These are phyloP conservation scores for Craseonycteris thonglongyai DNA, from an alignment of 2,113 vertebrate species.

Conservation along the genomic window DNA sequence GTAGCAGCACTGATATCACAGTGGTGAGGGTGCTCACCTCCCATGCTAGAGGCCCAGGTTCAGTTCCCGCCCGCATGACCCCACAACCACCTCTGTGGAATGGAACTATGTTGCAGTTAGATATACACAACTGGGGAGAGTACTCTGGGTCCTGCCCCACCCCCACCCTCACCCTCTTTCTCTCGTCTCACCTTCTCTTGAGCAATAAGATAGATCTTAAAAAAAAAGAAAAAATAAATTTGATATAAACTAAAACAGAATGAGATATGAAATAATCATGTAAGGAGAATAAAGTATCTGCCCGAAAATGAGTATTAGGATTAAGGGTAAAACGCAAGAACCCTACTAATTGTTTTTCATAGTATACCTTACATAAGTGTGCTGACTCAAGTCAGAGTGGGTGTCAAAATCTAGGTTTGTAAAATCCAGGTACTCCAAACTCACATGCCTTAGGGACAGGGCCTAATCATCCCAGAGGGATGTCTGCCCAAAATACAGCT, in stretches of 20 bases:
- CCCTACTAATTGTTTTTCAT: background rate
- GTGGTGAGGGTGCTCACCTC: no score
- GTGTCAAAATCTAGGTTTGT: background rate
- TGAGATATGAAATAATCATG: background rate
- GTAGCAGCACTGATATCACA: no score
- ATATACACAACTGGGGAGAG: no score
- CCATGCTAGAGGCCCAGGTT: no score
- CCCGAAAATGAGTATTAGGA: background rate
- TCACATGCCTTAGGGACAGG: background rate
- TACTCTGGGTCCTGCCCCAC: no score
- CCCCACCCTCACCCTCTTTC: no score
- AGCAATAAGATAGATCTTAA: no score
- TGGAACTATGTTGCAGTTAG: no score
- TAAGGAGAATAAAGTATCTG: background rate
- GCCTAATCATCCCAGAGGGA: background rate
- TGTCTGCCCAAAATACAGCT: background rate
- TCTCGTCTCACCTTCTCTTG: no score
- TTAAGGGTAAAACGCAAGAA: background rate
- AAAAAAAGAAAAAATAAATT: no score
- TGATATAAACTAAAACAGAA: background rate
- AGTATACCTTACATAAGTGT: background rate
- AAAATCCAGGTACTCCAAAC: background rate
- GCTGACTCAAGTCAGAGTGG: background rate
- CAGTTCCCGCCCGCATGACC: no score
- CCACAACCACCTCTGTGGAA: no score